phyloP scores from a whole-genome alignment of 2,113 vertebrate genomes.

The Thymallus thymallus region DNA sequence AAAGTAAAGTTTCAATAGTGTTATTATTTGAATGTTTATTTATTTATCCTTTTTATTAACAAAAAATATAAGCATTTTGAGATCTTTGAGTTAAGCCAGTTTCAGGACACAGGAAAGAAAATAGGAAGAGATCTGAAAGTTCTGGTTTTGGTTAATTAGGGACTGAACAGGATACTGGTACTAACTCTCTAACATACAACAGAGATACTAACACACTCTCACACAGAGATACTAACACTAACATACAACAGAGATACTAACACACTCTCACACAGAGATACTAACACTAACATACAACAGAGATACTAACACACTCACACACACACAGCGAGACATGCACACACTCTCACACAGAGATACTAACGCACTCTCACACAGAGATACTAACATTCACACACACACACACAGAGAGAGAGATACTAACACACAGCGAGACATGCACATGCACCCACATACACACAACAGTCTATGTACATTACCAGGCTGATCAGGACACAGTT shows the following conservation, averaged over 20 bases:
- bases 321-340: too few relatives aligned
- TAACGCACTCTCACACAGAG: too few relatives aligned
- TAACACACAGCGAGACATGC: not conserved
- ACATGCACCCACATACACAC: not conserved
- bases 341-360: conserved; percentile 7
- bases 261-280: too few relatives aligned
- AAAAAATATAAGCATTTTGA: conserved; percentile 81
- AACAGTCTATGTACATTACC: conserved; percentile 61
- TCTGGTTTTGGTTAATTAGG: conserved; percentile 67
- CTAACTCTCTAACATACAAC: too few relatives aligned
- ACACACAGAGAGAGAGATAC: conserved; percentile 18
- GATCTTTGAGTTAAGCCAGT: conserved; percentile 59
- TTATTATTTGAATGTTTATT: conserved; percentile 63
- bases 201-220: too few relatives aligned
- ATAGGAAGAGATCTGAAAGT: conserved; percentile 57
- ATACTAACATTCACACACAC: not conserved
- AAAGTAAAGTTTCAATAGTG: conserved; percentile 65
- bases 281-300: too few relatives aligned
- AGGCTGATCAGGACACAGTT: conserved; percentile 61
- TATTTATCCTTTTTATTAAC: conserved; percentile 70
- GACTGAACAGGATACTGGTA: too few relatives aligned
- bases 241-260: too few relatives aligned
- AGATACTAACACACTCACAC: not conserved
- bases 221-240: too few relatives aligned
- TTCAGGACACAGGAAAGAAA: conserved; percentile 39